Conservation (phyloP, 2,113 vertebrate species). For the Chlorodrepanis virens region DNA sequence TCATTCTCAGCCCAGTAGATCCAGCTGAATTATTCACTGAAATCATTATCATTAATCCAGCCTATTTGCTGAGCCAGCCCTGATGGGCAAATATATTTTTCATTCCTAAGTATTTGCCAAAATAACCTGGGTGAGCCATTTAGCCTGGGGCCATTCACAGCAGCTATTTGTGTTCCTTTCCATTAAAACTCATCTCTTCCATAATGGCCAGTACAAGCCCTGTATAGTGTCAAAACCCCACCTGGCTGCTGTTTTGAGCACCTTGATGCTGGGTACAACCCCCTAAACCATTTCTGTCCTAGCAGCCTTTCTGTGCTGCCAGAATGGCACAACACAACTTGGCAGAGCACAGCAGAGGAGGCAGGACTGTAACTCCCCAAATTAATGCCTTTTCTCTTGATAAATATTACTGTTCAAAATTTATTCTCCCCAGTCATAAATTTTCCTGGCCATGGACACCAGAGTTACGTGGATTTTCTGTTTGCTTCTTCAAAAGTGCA, state of each 20-base stretch:
- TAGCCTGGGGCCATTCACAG: background rate
- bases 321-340: background rate
- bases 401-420: background rate
- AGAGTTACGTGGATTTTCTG: slow-evolving; percentile 18
- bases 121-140: slow-evolving; percentile 27
- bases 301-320: background rate
- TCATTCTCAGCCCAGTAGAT: background rate
- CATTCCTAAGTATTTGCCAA: slow-evolving; percentile 34
- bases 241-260: background rate
- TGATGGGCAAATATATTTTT: slow-evolving; percentile 17
- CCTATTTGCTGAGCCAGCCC: background rate
- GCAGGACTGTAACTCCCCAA: background rate
- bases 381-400: background rate
- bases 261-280: background rate
- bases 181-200: background rate
- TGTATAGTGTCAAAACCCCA: background rate
- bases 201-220: background rate
- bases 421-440: background rate
- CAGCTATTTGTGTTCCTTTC: background rate
- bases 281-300: background rate
- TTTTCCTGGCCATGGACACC: slow-evolving; percentile 6
- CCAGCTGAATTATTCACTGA: slow-evolving; percentile 34
- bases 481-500: slow-evolving; percentile 26
- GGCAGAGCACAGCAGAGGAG: background rate
- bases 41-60: slow-evolving; percentile 20